A percentile compares a stretch with the other conserved stretches of the same genome.
Conservation (phyloP, 2,888 invertebrate genomes). For the Dione vanillae region DNA sequence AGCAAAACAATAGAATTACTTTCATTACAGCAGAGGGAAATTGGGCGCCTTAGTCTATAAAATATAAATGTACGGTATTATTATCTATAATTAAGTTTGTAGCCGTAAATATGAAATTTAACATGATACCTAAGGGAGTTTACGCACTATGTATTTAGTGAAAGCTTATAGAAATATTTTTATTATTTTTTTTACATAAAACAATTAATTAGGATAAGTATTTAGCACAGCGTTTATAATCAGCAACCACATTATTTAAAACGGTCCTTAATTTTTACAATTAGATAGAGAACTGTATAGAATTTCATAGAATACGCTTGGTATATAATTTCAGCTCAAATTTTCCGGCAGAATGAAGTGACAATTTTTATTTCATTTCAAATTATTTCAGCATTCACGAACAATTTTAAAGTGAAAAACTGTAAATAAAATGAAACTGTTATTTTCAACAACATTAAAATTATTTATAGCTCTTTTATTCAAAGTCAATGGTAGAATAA, state of each 20-base stretch:
- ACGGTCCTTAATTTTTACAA: constrained; percentile 1
- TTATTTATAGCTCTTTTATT: no score
- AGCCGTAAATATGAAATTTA: no score
- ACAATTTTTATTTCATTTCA: constrained; percentile 9
- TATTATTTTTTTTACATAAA: no score
- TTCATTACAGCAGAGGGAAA: constrained; percentile 13
- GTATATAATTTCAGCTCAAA: constrained; percentile 8
- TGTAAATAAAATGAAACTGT: neutral
- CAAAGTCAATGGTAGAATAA: no score
- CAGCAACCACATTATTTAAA: constrained; percentile 21
- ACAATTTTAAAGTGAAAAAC: neutral
- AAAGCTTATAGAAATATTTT: no score
- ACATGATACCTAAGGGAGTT: no score
- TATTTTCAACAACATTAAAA: neutral
- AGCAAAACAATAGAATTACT: constrained; percentile 19
- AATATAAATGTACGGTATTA: constrained; percentile 20
- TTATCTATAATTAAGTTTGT: no score
- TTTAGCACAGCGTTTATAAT: no score
- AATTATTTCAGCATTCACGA: neutral
- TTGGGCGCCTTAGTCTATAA: constrained; percentile 22
- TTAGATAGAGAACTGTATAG: constrained; percentile 6
- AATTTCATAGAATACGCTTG: neutral
- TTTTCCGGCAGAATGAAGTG: constrained; percentile 20
- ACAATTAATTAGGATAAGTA: no score
- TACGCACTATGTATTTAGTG: no score